Conservation (phyloP, 1,140 invertebrate genomes). For the Heliothis subflexa region DNA sequence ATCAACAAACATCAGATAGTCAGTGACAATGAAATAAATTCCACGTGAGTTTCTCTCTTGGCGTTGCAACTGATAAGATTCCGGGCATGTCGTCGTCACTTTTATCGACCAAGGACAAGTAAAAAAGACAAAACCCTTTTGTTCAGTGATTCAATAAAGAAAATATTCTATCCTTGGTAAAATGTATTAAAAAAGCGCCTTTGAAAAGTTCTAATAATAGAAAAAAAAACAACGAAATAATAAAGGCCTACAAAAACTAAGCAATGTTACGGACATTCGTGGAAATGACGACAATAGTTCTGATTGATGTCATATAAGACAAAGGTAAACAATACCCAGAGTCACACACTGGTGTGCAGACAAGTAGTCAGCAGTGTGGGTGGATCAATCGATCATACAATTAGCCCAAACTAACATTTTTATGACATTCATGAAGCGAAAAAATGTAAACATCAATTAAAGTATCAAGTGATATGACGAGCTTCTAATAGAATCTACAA, state of each 20-base stretch:
- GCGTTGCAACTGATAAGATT: slow-evolving; percentile 19
- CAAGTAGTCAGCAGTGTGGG: slow-evolving; percentile 17
- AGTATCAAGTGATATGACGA: slow-evolving; percentile 39
- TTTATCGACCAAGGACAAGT: background rate
- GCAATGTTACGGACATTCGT: slow-evolving; percentile 35
- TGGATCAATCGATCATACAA: slow-evolving; percentile 38
- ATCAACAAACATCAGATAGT: slow-evolving; percentile 23
- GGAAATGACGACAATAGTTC: slow-evolving; percentile 37
- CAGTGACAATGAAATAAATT: slow-evolving; percentile 8
- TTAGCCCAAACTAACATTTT: slow-evolving; percentile 39
- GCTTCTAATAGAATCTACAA: background rate
- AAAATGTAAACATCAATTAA: slow-evolving; percentile 44
- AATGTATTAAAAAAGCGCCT: background rate
- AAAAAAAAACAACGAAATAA: slow-evolving; percentile 14
- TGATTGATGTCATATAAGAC: slow-evolving; percentile 45
- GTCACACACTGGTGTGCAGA: background rate
- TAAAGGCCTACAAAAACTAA: background rate
- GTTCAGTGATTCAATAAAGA: background rate
- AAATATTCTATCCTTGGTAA: background rate
- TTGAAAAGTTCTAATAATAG: background rate
- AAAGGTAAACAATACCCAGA: slow-evolving; percentile 42
- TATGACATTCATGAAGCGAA: slow-evolving; percentile 10
- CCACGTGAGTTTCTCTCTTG: slow-evolving; percentile 12
- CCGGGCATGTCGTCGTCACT: background rate
- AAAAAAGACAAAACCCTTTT: background rate